A percentile compares a stretch with the other conserved stretches of the same genome.
phyloP scores from a whole-genome alignment of 2,797 vertebrate genomes.

The Amblyopsis hoosieri region DNA sequence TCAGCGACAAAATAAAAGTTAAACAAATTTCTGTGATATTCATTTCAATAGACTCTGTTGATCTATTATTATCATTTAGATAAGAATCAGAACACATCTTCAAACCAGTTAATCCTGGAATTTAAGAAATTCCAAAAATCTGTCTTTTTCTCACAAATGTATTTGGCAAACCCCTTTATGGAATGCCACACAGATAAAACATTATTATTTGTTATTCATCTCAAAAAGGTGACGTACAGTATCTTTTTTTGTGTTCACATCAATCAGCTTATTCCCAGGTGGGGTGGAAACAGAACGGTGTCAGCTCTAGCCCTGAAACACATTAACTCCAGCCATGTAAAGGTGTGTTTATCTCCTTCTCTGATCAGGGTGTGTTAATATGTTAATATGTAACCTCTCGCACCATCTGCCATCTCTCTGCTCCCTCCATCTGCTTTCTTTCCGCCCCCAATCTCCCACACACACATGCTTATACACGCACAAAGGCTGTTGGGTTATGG shows the following conservation, averaged over 20 bases:
- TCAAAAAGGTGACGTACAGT: constrained; percentile 16
- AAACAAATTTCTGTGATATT: too few relatives aligned
- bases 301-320: constrained; percentile 14
- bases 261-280: constrained; percentile 17
- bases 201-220: background rate
- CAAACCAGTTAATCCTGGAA: too few relatives aligned
- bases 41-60: too few relatives aligned
- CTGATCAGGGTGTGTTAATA: constrained; percentile 25
- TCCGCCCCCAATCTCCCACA: background rate
- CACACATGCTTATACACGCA: constrained; percentile 9
- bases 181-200: too few relatives aligned
- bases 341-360: constrained; percentile 11
- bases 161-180: too few relatives aligned
- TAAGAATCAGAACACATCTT: too few relatives aligned
- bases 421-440: background rate
- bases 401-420: constrained; percentile 25
- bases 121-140: too few relatives aligned
- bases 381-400: constrained; percentile 37
- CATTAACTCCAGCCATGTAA: background rate
- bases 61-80: too few relatives aligned
- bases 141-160: too few relatives aligned
- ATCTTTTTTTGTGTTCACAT: constrained; percentile 3
- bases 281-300: constrained; percentile 3
- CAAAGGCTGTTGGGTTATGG: constrained; percentile 5
- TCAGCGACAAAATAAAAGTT: too few relatives aligned